phyloP scores from a whole-genome alignment of 2,113 vertebrate genomes.

The Hippocampus mohnikei region DNA sequence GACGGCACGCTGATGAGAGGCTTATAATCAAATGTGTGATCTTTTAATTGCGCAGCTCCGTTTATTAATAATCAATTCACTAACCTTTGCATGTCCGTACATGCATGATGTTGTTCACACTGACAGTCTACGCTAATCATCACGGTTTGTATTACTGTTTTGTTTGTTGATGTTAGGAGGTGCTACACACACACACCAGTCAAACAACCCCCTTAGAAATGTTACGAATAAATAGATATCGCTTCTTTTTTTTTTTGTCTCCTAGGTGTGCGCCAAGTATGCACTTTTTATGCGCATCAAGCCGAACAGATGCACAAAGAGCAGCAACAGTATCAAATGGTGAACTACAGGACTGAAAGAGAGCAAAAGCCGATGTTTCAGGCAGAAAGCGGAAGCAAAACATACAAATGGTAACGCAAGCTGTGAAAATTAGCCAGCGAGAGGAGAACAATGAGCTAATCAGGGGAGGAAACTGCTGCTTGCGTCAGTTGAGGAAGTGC shows the following conservation, averaged over 20 bases:
- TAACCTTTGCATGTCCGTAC: conserved; percentile 40
- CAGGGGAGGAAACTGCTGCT: conserved; percentile 62
- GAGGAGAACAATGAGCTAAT: conserved; percentile 64
- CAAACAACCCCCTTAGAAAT: too few species aligned
- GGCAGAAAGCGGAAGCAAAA: conserved; percentile 27
- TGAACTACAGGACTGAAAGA: background rate
- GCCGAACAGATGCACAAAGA: conserved; percentile 4
- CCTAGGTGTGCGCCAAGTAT: too few species aligned
- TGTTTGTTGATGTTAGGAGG: too few species aligned
- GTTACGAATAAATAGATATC: too few species aligned
- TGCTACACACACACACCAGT: background rate
- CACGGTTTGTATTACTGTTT: background rate
- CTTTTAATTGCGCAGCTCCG: conserved; percentile 47
- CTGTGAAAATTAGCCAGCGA: conserved; percentile 22
- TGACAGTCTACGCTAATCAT: conserved; percentile 37
- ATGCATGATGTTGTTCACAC: conserved; percentile 22
- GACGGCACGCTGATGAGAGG: conserved; percentile 36
- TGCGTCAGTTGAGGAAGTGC: conserved; percentile 61
- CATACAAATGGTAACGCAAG: conserved; percentile 10
- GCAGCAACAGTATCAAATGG: conserved; percentile 24
- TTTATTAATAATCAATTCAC: conserved; percentile 45
- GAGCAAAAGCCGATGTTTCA: conserved; percentile 14
- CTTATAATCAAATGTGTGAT: conserved; percentile 58
- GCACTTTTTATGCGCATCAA: background rate
- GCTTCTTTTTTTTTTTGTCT: too few species aligned